Percentiles rank a stretch among this genome's conserved stretches.
These are phyloP conservation scores for Venusia cambrica DNA, from an alignment of 2,888 invertebrate species.

Conservation along the genomic window DNA sequence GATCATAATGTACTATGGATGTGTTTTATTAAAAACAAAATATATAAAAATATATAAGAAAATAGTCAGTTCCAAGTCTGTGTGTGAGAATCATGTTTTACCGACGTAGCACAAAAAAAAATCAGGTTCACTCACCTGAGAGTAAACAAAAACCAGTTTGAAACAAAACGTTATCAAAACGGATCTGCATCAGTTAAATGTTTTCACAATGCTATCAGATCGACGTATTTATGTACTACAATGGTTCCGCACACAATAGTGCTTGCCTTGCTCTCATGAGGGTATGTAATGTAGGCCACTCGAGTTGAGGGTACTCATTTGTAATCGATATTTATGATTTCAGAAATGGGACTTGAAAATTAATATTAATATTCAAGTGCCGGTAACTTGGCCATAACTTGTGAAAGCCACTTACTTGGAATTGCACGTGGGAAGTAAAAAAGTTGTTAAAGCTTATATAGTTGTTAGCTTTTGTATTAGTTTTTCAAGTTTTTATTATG, in stretches of 20 bases:
- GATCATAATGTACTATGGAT: too few relatives aligned
- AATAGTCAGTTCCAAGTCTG: too few relatives aligned
- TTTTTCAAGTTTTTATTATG: slow-evolving; percentile 2
- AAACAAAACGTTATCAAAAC: slow-evolving; percentile 17
- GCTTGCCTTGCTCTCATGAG: slow-evolving; percentile 25
- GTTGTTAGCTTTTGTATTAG: slow-evolving; percentile 5
- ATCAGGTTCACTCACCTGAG: too few relatives aligned
- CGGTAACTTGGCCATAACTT: too few relatives aligned
- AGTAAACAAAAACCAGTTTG: slow-evolving; percentile 19
- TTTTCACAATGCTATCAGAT: slow-evolving; percentile 21
- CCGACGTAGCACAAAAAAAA: too few relatives aligned
- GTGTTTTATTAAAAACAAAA: too few relatives aligned
- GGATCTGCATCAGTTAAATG: slow-evolving; percentile 19
- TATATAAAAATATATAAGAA: too few relatives aligned
- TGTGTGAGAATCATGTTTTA: too few relatives aligned
- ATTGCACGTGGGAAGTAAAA: too few relatives aligned
- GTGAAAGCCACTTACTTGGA: too few relatives aligned
- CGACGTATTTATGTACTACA: slow-evolving; percentile 8
- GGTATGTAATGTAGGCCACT: slow-evolving; percentile 37
- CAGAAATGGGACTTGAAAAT: slow-evolving; percentile 8
- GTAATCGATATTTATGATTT: slow-evolving; percentile 63
- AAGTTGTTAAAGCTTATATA: too few relatives aligned
- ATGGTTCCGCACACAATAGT: slow-evolving; percentile 18
- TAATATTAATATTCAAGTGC: slow-evolving; percentile 16
- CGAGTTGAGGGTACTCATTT: slow-evolving; percentile 41